Evolutionary conservation across 2,113 vertebrate species (phyloP), one percentile per base, ranked within the genome.

Genomic region (Epinephelus moara): DNA sequence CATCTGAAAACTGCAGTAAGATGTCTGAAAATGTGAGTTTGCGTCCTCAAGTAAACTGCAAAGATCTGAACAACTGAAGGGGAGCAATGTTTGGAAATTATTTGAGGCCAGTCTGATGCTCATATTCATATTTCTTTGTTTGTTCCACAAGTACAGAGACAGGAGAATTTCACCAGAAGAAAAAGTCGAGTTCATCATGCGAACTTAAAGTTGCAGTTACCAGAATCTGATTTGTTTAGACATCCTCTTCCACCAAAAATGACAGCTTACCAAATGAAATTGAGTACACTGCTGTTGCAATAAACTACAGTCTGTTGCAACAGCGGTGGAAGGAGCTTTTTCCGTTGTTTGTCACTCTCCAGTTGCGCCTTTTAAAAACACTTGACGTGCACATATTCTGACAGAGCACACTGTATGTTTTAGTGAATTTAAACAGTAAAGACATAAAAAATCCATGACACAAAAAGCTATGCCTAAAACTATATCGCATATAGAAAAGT

Each of bases 11-110:
- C 52, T 37, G 9, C 62, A 61, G 62, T 33, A 25, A 60, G 47
- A 75, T 13, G 47, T 62, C 25, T 33, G 15, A 57, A 72, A 62
- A 33, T 45, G 17, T 30, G 33, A 42, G 3, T 64, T 2, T 33
- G 33, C 53, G 11, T 33, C 76, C 69, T 68, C 18, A 62, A 76
- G 73, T 55, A 23, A 59, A 50, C 72, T 37, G 33, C 45, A n/a
- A 15, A 21, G 37, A 45, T 45, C 33, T 71, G 59, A 63, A 40
- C 6, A 21, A 21, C 2, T 17, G 2, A 59, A 4, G n/a, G 42
- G 30, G 25, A 27, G 25, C 5, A 11, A 11, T 19, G 17, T 61
- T 19, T 37, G 33, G 33, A 40, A 12, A 40, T 10, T 1, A 60
- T 21, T 10, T 37, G 30, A 37, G 18, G 18, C 17, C 60, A 37